These are phyloP conservation scores for Pomatostomus ruficeps DNA, from an alignment of 2,113 vertebrate genomes.

Conservation along the genomic window DNA sequence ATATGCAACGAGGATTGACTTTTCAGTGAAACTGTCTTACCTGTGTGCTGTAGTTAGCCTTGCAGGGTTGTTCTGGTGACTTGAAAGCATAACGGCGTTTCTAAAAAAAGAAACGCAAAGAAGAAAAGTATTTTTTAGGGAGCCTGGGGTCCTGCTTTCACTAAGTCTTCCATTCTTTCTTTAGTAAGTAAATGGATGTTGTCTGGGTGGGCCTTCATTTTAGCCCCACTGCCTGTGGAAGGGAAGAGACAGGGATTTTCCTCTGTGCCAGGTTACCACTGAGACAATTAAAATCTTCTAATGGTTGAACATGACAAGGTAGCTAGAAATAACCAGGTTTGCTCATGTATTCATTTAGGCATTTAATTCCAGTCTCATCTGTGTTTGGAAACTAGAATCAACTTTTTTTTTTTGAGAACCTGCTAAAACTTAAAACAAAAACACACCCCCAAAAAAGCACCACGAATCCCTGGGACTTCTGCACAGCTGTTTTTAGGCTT, in stretches of 20 bases:
- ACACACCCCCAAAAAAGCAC: rapidly evolving
- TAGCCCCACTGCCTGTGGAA: neutral
- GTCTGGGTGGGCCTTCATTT: neutral
- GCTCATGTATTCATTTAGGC: neutral
- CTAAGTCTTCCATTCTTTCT: neutral
- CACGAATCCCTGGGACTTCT: neutral
- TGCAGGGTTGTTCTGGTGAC: neutral
- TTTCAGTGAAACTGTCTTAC: neutral
- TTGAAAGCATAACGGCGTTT: neutral
- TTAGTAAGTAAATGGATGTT: neutral
- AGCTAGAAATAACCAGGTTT: neutral
- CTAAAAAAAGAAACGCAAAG: neutral
- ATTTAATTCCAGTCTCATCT: neutral
- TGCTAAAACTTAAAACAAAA: neutral
- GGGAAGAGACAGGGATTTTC: neutral
- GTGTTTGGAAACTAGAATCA: neutral
- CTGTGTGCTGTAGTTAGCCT: neutral
- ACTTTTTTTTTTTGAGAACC: neutral
- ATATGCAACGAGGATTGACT: neutral
- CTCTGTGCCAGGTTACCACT: neutral
- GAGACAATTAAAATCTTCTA: neutral
- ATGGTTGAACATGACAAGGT: neutral
- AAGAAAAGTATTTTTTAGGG: neutral
- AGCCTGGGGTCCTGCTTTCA: neutral
- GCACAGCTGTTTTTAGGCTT: neutral